Evolutionary conservation across 2,888 invertebrate species (phyloP), one percentile per base, ranked within the genome.

Genomic region (Eledona agricola): DNA sequence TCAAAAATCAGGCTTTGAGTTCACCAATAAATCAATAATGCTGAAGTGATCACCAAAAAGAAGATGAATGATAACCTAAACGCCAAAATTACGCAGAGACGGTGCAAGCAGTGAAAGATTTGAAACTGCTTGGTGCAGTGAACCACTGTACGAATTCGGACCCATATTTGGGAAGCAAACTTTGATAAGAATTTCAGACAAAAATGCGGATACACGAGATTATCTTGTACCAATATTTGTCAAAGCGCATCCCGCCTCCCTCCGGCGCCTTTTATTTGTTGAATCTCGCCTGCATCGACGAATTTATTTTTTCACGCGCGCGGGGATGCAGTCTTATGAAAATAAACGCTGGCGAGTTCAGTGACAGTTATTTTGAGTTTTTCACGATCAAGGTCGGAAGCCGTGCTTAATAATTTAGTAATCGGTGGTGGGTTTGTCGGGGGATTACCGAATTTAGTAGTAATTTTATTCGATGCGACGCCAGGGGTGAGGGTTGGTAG

Each of bases 381-480:
- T 43, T 43, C 43, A 45, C 32, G 45, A 34, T 45, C 32, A 45
- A 45, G 45, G 45, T 45, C 32, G 45, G 4, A 7, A 17, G 10
- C 10, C 25, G 13, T 13, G 16, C 26, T 16, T 64, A 65, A 64
- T 65, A 65, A 65, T 64, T 64, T 64, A 65, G 64, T 64, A n/a
- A n/a, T n/a, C n/a, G n/a, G n/a, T n/a, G n/a, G n/a, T n/a, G n/a
- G n/a, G n/a, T n/a, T n/a, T n/a, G n/a, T n/a, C 49, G 51, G 58
- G 66, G 64, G 65, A 62, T 57, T 57, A 51, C 55, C 59, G 63
- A 62, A 68, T 66, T 68, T 59, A 63, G 62, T 64, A 61, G 63
- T 62, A 60, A 61, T 66, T 66, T 66, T 64, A 66, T 66, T 63
- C 59, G 66, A 62, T 58, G 56, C 58, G 68, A 66, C 66, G 56